Percentiles rank a stretch among this genome's conserved stretches.
Evolutionary conservation across 2,888 invertebrate species (phyloP).

Genomic region (Operophtera brumata): DNA sequence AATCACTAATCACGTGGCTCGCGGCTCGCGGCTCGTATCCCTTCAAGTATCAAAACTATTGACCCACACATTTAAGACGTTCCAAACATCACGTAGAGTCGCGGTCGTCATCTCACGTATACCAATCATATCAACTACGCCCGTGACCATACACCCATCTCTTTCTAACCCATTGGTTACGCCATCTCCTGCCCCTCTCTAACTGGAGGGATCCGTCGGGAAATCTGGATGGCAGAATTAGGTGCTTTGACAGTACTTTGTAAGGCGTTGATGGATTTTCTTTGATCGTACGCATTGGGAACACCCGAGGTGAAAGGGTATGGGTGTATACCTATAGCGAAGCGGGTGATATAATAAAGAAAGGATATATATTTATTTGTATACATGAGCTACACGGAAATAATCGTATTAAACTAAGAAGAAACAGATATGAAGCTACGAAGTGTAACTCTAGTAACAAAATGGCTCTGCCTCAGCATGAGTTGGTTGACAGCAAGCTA

Average conservation of each 20-base stretch:
- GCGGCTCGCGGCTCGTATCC: too few relatives aligned
- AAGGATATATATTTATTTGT: too few relatives aligned
- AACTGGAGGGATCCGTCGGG: conserved; percentile 64
- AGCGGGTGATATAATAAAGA: too few relatives aligned
- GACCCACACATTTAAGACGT: conserved; percentile 34
- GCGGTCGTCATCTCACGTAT: conserved; percentile 75
- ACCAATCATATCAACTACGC: conserved; percentile 75
- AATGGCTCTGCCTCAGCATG: too few relatives aligned
- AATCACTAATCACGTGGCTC: too few relatives aligned
- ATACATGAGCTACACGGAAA: too few relatives aligned
- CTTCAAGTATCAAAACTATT: conserved; percentile 33
- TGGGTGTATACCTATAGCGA: conserved; percentile 8
- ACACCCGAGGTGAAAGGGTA: conserved; percentile 24
- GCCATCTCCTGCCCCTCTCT: conserved; percentile 40
- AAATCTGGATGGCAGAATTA: conserved; percentile 75
- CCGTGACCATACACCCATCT: conserved; percentile 66
- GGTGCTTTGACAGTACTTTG: conserved; percentile 75
- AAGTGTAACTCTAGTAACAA: too few relatives aligned
- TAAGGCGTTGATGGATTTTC: conserved; percentile 70
- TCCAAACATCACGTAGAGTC: conserved; percentile 68
- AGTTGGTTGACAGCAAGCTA: too few relatives aligned
- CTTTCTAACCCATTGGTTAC: conserved; percentile 36
- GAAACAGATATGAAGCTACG: too few relatives aligned
- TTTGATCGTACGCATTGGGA: conserved; percentile 55
- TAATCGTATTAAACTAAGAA: too few relatives aligned